Base-by-base conservation (phyloP, 1,140 invertebrate species). In the Lordiphosa mommai region DNA sequence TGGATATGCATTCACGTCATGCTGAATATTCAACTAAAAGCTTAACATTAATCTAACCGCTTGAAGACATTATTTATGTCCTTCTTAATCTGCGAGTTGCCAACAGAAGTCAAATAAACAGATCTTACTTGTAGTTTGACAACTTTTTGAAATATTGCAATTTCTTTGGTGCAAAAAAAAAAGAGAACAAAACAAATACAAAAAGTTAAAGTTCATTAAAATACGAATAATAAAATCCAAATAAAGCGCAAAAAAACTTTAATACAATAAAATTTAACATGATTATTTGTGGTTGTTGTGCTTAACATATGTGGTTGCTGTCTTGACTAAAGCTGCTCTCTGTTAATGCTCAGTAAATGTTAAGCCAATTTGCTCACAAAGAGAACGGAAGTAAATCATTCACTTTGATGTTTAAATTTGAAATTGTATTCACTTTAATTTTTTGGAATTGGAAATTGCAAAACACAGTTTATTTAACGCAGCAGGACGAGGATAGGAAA, bases 241-340 rank as follows among this genome's bases (percentile, higher is more conserved):
- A 63, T 73, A 50, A 73, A 63, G 56, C 46, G 53, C 43, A 61
- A 48, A 72, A 59, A 50, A 74, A 74, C 52, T 53, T 7, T 37
- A 51, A 70, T 51, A 65, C 41, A 65, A 68, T 47, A 12, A 9
- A 7, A 12, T 16, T 56, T 46, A 58, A 50, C 47, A 63, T 2
- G 7, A 16, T 3, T 12, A 6, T 1, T 49, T n/a, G 7, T 3
- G 6, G 7, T 20, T 14, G 10, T 38, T 43, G 3, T 3, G 12
- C 7, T 7, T 55, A 64, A 61, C 63, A 61, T 23, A 16, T 8
- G 8, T 10, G 65, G 74, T 80, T 79, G 4, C 41, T 65, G 60
- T 61, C 73, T 37, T 8, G 4, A 20, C 69, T 79, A 23, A 20
- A 14, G 2, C 30, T 20, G 9, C 0, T 9, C 14, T 12, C 40